Conservation (phyloP, 2,888 invertebrate species). For the Rotaria macrura region DNA sequence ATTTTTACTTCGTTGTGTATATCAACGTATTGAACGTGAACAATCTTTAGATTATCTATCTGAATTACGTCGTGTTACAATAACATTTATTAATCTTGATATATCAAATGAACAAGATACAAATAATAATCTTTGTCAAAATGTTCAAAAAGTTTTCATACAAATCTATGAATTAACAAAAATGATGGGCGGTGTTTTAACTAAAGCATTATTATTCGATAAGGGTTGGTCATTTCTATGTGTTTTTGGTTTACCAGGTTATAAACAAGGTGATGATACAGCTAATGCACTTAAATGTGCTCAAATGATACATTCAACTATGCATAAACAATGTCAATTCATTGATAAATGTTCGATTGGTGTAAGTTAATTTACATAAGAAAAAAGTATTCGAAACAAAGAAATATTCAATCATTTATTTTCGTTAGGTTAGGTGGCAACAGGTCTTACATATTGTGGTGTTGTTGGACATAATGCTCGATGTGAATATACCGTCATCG, state of each 20-base stretch:
- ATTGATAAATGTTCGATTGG: constrained; percentile 7
- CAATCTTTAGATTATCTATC: constrained; percentile 12
- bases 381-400: neutral
- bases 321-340: neutral
- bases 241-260: constrained; percentile 60
- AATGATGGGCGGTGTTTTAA: constrained; percentile 36
- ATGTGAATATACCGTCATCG: constrained; percentile 60
- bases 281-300: constrained; percentile 56
- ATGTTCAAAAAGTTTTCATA: neutral
- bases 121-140: neutral
- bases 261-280: constrained; percentile 58
- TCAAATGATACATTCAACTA: neutral
- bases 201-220: constrained; percentile 44
- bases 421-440: constrained; percentile 56
- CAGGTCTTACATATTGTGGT: constrained; percentile 62
- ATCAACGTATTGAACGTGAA: neutral
- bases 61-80: constrained; percentile 10
- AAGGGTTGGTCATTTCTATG: constrained; percentile 58
- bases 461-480: constrained; percentile 61
- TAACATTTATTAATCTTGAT: constrained; percentile 14
- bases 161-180: constrained; percentile 6
- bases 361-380: neutral
- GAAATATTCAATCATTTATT: constrained; percentile 49
- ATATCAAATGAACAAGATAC: neutral
- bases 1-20: constrained; percentile 1